Evolutionary conservation across 2,797 vertebrate genomes (phyloP), one percentile per base, ranked within the genome.

Genomic region (Taeniopygia guttata): DNA sequence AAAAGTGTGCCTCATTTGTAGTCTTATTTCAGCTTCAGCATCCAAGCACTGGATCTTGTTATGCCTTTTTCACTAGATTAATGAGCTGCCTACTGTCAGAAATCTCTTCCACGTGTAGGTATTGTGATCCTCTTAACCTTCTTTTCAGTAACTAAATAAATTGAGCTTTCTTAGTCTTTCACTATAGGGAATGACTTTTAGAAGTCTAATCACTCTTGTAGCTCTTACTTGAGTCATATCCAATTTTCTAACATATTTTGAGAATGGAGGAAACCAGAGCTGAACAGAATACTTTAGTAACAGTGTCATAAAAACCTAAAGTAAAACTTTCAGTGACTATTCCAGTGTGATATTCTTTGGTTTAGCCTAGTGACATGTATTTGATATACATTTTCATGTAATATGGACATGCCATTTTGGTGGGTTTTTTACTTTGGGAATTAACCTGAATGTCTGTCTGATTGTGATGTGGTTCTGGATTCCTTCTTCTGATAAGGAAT

Each of bases 61-160:
- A 94, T 94, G 74, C 89, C 80, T 97, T 96, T 96, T 96, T 77
- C 62, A 51, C 85, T 94, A 97, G 96, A 96, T 96, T 96, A 96
- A 96, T 94, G 95, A 96, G 91, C 91, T 97, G 91, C 91, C 95
- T 95, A 94, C 94, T 96, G 95, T 96, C 95, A 97, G 95, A 95
- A 96, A 97, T 96, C 94, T 97, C 88, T 95, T 97, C 93, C 94
- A 86, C 85, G 21, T 96, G 95, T 94, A 95, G 93, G 91, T 96
- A 96, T 97, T 93, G 80, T 94, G 95, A 96, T 96, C 93, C 91
- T 96, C 91, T 94, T 96, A 96, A 95, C 94, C 94, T 96, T 94
- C 93, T 96, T 95, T 96, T 93, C 93, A 96, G 91, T 94, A 90
- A 94, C 85, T 94, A 96, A 96, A 94, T 96, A 96, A 96, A 94